Percentiles rank a stretch among this genome's conserved stretches.
Conservation (phyloP, 2,888 invertebrate genomes). For the Pseudococcus longispinus region DNA sequence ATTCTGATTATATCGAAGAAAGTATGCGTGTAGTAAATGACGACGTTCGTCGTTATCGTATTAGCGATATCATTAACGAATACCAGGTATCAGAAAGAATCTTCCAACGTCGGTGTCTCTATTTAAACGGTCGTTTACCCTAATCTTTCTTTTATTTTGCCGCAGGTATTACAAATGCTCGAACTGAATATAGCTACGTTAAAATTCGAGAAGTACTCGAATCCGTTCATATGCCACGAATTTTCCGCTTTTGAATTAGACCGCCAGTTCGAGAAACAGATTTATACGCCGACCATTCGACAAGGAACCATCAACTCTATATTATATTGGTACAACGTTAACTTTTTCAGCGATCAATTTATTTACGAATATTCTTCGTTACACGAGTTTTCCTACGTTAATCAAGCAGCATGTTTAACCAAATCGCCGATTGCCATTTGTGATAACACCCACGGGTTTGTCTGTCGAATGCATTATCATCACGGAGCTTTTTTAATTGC, state of each 20-base stretch:
- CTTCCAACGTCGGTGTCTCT: background rate
- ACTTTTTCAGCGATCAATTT: conserved; percentile 22
- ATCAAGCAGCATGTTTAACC: conserved; percentile 49
- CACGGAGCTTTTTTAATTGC: conserved; percentile 41
- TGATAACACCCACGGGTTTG: background rate
- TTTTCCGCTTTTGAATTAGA: conserved; percentile 20
- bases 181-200: conserved; percentile 49
- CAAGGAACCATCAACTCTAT: conserved; percentile 45
- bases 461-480: conserved; percentile 29
- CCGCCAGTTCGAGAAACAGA: conserved; percentile 1
- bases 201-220: conserved; percentile 44
- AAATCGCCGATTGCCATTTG: background rate
- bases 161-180: conserved; percentile 45
- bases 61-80: conserved; percentile 42
- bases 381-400: conserved; percentile 41
- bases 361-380: conserved; percentile 42
- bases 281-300: background rate
- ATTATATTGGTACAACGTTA: conserved; percentile 43
- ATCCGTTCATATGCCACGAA: conserved; percentile 1
- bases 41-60: conserved; percentile 33
- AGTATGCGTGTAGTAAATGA: conserved; percentile 51
- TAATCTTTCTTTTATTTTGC: background rate
- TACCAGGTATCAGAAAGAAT: conserved; percentile 11
- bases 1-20: conserved; percentile 62
- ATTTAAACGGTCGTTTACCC: background rate